A percentile compares a stretch with the other conserved stretches of the same genome.
Evolutionary conservation across 2,797 vertebrate species (phyloP).

Genomic region (Pygocentrus nattereri): DNA sequence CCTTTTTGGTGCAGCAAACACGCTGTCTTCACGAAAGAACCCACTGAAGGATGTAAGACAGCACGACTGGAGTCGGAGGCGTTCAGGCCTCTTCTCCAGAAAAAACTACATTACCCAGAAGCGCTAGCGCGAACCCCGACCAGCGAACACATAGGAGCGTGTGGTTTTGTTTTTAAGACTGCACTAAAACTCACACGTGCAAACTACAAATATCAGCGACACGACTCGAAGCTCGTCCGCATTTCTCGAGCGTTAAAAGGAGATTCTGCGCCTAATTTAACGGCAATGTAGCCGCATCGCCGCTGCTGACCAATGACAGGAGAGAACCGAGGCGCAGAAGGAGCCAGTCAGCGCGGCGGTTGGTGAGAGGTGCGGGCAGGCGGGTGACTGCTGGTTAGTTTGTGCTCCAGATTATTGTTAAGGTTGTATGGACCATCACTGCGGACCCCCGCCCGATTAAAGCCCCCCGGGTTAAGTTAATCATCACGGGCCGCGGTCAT

Average conservation of each 20-base stretch:
- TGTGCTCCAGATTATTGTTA: slow-evolving; percentile 89
- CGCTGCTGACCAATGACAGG: slow-evolving; percentile 68
- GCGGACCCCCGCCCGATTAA: slow-evolving; percentile 70
- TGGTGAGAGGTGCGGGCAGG: slow-evolving; percentile 79
- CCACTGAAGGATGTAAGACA: no score
- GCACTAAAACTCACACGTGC: not conserved
- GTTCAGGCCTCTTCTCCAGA: not conserved
- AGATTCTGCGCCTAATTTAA: not conserved
- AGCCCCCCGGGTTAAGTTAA: not conserved
- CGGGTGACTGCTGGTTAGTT: slow-evolving; percentile 86
- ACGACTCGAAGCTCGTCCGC: not conserved
- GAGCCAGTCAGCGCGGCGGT: slow-evolving; percentile 74
- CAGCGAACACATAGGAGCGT: not conserved
- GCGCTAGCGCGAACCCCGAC: slow-evolving; percentile 33
- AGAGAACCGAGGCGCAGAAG: slow-evolving; percentile 23
- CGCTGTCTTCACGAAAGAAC: no score
- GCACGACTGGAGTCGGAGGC: no score
- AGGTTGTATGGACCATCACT: slow-evolving; percentile 93
- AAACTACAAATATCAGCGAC: not conserved
- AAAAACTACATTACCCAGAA: slow-evolving; percentile 75
- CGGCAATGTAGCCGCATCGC: slow-evolving; percentile 10
- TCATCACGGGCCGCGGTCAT: no score
- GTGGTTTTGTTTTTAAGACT: not conserved
- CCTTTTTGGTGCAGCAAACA: no score
- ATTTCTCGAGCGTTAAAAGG: not conserved